Percentiles rank a stretch among this genome's conserved stretches.
Evolutionary conservation across 2,113 vertebrate genomes (phyloP).

Genomic region (Origma solitaria): DNA sequence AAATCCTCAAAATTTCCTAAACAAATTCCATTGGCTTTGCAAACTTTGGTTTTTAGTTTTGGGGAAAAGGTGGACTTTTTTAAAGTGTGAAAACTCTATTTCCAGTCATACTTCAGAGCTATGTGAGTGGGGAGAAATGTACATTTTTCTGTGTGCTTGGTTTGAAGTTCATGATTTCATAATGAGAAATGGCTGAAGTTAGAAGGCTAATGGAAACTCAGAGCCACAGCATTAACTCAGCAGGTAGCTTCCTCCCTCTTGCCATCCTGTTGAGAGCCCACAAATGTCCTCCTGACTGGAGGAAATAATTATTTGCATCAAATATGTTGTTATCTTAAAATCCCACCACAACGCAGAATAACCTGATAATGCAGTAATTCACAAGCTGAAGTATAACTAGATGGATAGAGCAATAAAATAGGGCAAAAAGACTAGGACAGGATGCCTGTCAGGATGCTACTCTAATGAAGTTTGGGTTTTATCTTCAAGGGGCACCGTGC

Average conservation of each 20-base stretch:
- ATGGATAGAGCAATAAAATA: not conserved
- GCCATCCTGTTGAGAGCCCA: not conserved
- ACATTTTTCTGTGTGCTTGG: not conserved
- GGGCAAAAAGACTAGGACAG: not conserved
- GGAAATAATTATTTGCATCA: conserved; percentile 17
- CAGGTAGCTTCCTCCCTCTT: conserved; percentile 23
- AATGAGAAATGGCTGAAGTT: not conserved
- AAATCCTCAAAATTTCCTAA: not conserved
- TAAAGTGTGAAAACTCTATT: not conserved
- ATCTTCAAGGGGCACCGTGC: not conserved
- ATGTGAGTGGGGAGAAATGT: not conserved
- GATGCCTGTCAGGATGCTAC: not conserved
- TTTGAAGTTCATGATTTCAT: conserved; percentile 15
- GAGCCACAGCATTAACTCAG: conserved; percentile 27
- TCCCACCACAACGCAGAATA: not conserved
- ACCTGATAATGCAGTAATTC: not conserved
- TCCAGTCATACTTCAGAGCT: not conserved
- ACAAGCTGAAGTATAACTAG: not conserved
- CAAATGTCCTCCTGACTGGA: not conserved
- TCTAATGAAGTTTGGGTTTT: not conserved
- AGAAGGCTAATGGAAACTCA: conserved; percentile 17
- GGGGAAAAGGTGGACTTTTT: not conserved
- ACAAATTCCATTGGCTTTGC: not conserved
- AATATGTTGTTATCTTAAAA: conserved; percentile 10
- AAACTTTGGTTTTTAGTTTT: not conserved